These are phyloP conservation scores for Penaeus monodon DNA, from an alignment of 2,888 invertebrate species.

Conservation along the genomic window DNA sequence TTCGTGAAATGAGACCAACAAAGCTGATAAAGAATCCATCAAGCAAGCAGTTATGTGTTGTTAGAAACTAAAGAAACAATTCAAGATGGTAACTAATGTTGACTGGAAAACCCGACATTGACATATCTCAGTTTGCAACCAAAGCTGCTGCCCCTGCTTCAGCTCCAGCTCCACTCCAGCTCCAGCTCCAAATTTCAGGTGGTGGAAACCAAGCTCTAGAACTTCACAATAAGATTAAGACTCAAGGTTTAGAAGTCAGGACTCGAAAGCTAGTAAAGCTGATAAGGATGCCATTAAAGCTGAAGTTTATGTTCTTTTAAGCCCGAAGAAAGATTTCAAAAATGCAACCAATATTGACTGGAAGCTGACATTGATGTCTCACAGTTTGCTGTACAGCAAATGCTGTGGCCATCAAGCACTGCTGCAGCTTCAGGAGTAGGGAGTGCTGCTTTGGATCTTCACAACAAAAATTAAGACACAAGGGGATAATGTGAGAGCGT, in stretches of 20 bases:
- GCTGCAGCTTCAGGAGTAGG: background rate
- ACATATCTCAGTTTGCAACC: conserved; percentile 36
- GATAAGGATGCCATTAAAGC: conserved; percentile 74
- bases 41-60: conserved; percentile 76
- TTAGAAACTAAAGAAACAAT: conserved; percentile 81
- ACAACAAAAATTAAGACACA: conserved; percentile 69
- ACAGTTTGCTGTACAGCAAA: conserved; percentile 12
- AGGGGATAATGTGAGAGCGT: conserved; percentile 79
- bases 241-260: conserved; percentile 79
- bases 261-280: conserved; percentile 78
- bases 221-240: conserved; percentile 67
- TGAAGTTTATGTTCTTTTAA: conserved; percentile 75
- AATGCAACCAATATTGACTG: conserved; percentile 76
- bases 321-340: conserved; percentile 84
- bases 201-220: conserved; percentile 22
- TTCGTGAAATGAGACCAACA: conserved; percentile 69
- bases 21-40: conserved; percentile 69
- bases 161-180: background rate
- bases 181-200: background rate
- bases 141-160: conserved; percentile 28
- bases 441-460: background rate
- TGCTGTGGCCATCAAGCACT: background rate
- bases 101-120: conserved; percentile 73
- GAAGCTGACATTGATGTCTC: conserved; percentile 69
- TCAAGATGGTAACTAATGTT: conserved; percentile 78